Evolutionary conservation across 1,140 invertebrate species (phyloP).

Genomic region (Cydia amplana): DNA sequence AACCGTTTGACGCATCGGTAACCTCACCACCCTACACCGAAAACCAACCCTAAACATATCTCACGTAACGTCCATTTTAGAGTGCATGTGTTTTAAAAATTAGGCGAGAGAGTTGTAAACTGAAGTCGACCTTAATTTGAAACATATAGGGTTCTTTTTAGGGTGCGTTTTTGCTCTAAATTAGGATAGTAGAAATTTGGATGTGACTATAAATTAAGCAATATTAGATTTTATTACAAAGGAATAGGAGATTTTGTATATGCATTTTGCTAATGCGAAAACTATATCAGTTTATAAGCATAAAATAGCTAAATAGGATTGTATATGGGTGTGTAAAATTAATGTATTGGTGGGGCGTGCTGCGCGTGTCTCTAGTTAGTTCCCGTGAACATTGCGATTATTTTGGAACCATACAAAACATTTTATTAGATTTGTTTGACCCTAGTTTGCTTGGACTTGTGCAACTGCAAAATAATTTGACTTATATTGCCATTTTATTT

Average conservation of each 20-base stretch:
- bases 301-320: constrained; percentile 76
- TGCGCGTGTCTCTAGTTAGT: constrained; percentile 65
- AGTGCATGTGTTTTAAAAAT: background rate
- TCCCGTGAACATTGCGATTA: constrained; percentile 62
- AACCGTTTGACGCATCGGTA: constrained; percentile 56
- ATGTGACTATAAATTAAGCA: constrained; percentile 28
- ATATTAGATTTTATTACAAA: background rate
- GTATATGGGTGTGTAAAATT: constrained; percentile 59
- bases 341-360: constrained; percentile 65
- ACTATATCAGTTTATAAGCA: constrained; percentile 56
- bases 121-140: background rate
- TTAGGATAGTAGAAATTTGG: constrained; percentile 32
- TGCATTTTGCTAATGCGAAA: background rate
- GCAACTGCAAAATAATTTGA: too few relatives aligned
- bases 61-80: background rate
- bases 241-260: background rate
- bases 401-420: constrained; percentile 34
- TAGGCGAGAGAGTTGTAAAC: background rate
- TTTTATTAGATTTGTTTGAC: constrained; percentile 22
- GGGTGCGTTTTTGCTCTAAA: background rate
- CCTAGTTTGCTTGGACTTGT: background rate
- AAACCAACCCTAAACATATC: constrained; percentile 38
- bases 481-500: too few relatives aligned
- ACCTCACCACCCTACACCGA: constrained; percentile 32
- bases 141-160: constrained; percentile 36